Base-by-base conservation (phyloP, 2,113 vertebrate genomes). In the Odobenus rosmarus region DNA sequence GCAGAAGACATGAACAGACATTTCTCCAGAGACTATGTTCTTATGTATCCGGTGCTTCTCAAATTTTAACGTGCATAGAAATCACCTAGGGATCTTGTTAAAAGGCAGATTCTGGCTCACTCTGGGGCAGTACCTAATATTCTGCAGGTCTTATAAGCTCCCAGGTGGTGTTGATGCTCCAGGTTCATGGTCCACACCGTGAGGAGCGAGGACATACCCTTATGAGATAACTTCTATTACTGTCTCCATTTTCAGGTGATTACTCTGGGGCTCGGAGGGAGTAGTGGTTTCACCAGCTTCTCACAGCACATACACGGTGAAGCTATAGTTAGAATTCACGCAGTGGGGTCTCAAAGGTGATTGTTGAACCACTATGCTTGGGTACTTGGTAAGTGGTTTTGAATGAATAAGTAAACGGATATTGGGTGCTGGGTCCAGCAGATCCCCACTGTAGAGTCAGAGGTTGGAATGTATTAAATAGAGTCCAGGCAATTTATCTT, bases 401-500 rank as follows among this genome's bases (percentile, higher is more conserved):
- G 62, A 96, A 46, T 94, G 86, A 94, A 36, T 77, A 86, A 93
- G 51, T 84, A 74, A 96, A 86, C 49, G 36, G 42, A 61, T 39
- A 87, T 71, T 71, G 24, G 69, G 12, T 82, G 31, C 55, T 93
- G 71, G 53, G 28, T 42, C 59, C 83, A 92, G 21, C 86, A 96
- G 93, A 64, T 97, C 72, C 86, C 67, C 16, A 51, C 69, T 92
- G 28, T 90, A 91, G 88, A 89, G 72, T 98, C 53, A 92, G 57
- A 97, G 88, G 61, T 71, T 89, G 69, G 74, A 97, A 97, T 92
- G 85, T 91, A 97, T 97, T 97, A 96, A 96, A 95, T 61, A 80
- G 96, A 97, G 97, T 72, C 91, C 96, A 98, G 51, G 26, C 79
- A 79, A 67, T 89, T 95, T 77, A 39, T 23, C 33, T 93, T 96